A percentile compares a stretch with the other conserved stretches of the same genome.
Evolutionary conservation across 1,140 invertebrate species (phyloP).

Genomic region (Yoshiicerus persimilis): DNA sequence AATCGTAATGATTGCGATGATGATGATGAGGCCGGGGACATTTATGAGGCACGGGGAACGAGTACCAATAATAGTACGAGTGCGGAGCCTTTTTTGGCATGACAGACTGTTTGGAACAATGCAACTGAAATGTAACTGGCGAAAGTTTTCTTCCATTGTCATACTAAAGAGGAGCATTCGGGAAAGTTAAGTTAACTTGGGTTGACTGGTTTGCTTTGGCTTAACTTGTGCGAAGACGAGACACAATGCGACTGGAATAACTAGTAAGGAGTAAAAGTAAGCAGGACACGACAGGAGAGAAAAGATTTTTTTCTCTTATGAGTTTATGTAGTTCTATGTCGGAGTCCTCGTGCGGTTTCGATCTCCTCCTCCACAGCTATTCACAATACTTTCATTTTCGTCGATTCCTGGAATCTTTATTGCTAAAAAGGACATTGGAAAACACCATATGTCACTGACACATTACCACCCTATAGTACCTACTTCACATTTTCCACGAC

Average conservation of each 20-base stretch:
- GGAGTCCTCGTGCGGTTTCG: neutral
- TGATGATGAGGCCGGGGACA: neutral
- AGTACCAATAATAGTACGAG: neutral
- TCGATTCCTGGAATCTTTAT: slow-evolving; percentile 26
- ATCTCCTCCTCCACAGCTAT: neutral
- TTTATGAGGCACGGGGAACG: neutral
- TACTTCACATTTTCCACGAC: slow-evolving; percentile 10
- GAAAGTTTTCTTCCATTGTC: slow-evolving; percentile 10
- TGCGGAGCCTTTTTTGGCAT: neutral
- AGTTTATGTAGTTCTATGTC: neutral
- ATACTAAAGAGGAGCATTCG: neutral
- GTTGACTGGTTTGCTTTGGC: neutral
- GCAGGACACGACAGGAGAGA: neutral
- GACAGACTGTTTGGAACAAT: neutral
- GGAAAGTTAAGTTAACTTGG: neutral
- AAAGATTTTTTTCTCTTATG: neutral
- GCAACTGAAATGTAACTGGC: neutral
- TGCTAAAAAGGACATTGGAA: slow-evolving; percentile 31
- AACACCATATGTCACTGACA: slow-evolving; percentile 45
- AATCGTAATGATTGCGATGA: neutral
- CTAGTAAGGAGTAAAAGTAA: neutral
- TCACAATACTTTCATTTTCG: slow-evolving; percentile 24
- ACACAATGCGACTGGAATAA: neutral
- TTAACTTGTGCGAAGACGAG: neutral
- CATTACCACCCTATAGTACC: slow-evolving; percentile 32